Evolutionary conservation across 1,140 invertebrate genomes (phyloP), one percentile per base, ranked within the genome.

Genomic region (Heliconius himera): DNA sequence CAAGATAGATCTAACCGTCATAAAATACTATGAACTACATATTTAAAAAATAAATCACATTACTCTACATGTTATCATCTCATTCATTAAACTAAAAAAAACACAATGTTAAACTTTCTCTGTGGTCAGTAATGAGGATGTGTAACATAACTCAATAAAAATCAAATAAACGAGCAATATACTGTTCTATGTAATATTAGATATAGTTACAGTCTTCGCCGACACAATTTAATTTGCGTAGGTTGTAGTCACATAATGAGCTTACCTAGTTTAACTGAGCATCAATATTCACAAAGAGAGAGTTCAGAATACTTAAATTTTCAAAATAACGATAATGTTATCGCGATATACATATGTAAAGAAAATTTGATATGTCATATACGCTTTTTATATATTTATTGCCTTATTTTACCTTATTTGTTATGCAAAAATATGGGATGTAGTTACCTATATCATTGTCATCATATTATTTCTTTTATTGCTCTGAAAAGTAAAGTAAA

Each of bases 241-340:
- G 75, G 79, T 70, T 56, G 75, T 77, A 77, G 73, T 70, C 79
- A 56, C 56, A 46, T 81, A 66, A 80, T 46, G 46, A 74, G 56
- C 49, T 77, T 73, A 51, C 16, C 22, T 66, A 66, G 22, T 70
- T 77, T 80, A 54, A 60, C 38, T 73, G 71, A 71, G 16, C 49
- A 38, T 41, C 46, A 78, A 74, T 70, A 70, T 74, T 54, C 56
- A 71, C 78, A 66, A 29, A 29, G 60, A 66, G 11, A 66, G 11
- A 66, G 4, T 66, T 29, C 60, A 66, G n/a, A 66, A 26, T 29
- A 66, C 60, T 66, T 26, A 2, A 66, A 66, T 29, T 1, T 6
- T 56, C 33, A 33, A 0, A 33, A 33, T 33, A 33, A 56, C 18
- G 20, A 56, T 20, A n/a, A 56, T 56, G 18, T 56, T 8, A 56